Base-by-base conservation (phyloP, 1,140 invertebrate genomes). In the Caerostris darwini region DNA sequence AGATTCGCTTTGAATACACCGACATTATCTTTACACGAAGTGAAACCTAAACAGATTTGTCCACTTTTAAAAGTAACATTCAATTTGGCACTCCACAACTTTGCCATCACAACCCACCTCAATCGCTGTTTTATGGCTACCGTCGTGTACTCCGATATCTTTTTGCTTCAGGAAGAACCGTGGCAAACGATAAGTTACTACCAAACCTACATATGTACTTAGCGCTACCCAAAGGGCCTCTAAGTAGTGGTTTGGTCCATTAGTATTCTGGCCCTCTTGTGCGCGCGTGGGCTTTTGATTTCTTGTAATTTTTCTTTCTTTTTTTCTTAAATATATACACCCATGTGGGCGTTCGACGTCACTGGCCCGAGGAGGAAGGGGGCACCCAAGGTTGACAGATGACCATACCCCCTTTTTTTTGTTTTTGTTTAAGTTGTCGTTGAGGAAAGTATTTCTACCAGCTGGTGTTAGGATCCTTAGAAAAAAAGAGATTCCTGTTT, bases 381-480 rank as follows among this genome's bases (percentile, higher is more conserved):
- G 69, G 69, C 69, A 77, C 19, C 69, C 69, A 77, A 77, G 69
- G 69, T 77, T 77, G 69, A 77, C 69, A 77, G 69, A 53, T 77
- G 69, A 77, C 69, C 69, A 50, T 77, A 8, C 69, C 69, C 34
- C 34, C 19, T 50, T 53, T 19, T 71, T 7, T 19, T 53, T 77
- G 3, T 34, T 77, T 67, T 34, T 77, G 8, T 50, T 50, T 77
- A 50, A 77, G 69, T 77, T 77, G 69, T 77, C 69, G 19, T 50
- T 77, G 69, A 77, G 69, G 69, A 12, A 7, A 50, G 5, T 77
- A 10, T n/a, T 12, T 10, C 7, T 34, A 77, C 34, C 69, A 77
- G 19, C 19, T 77, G 69, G 69, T 77, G 19, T 53, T 14, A 8
- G 34, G 3, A 50, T 10, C 19, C 69, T 77, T 19, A 12, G 69